phyloP scores from a whole-genome alignment of 2,797 vertebrate species.

The Malurus splendens region DNA sequence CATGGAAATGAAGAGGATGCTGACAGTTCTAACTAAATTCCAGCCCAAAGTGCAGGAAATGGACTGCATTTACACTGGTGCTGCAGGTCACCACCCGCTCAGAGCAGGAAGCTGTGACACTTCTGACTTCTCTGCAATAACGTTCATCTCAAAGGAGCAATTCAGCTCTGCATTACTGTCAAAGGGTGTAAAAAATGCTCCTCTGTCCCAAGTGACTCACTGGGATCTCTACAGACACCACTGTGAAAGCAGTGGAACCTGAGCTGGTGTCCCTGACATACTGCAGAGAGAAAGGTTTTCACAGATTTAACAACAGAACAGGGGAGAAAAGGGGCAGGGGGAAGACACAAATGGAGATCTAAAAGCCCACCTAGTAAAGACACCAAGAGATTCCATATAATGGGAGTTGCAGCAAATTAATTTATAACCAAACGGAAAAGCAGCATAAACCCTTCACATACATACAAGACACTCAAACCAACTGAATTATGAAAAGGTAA shows the following conservation, averaged over 20 bases:
- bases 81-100: not conserved
- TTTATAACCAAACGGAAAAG: not conserved
- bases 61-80: not conserved
- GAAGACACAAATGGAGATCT: not conserved
- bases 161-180: not conserved
- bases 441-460: not conserved
- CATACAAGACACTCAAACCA: not conserved
- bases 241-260: not conserved
- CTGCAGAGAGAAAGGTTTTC: not conserved
- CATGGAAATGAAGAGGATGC: not conserved
- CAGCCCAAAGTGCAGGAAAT: not conserved
- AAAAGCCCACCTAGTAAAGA: not conserved
- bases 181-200: not conserved
- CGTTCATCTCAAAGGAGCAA: not conserved
- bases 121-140: not conserved
- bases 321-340: rapidly evolving
- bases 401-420: not conserved
- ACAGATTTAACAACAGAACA: not conserved
- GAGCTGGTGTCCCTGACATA: rapidly evolving
- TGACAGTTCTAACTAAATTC: not conserved
- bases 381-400: not conserved
- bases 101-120: not conserved
- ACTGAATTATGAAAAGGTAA: not conserved
- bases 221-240: not conserved
- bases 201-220: not conserved